Evolutionary conservation across 2,113 vertebrate genomes (phyloP).

Genomic region (Campylomormyrus tamandua): DNA sequence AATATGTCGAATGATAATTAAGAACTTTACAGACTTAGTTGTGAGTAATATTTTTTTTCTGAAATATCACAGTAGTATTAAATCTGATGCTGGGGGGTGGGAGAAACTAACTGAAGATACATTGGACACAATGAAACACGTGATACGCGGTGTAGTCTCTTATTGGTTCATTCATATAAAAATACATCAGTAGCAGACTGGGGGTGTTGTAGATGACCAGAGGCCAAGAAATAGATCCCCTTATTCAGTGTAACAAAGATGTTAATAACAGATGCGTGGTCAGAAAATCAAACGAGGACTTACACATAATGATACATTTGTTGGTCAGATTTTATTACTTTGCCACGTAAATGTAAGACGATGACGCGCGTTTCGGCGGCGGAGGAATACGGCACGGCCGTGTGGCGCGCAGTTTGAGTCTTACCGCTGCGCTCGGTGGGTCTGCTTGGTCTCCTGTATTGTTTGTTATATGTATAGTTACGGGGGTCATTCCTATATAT

Average conservation of each 20-base stretch:
- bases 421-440: background rate
- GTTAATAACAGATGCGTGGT: constrained; percentile 5
- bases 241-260: background rate
- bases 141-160: background rate
- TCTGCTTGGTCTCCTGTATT: background rate
- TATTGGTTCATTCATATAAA: constrained; percentile 62
- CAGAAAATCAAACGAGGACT: background rate
- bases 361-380: background rate
- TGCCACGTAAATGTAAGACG: background rate
- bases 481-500: background rate
- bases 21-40: background rate
- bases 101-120: background rate
- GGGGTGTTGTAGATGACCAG: background rate
- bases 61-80: background rate
- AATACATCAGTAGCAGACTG: constrained; percentile 27
- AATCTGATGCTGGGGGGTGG: background rate
- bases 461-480: background rate
- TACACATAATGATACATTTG: background rate
- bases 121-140: constrained; percentile 28
- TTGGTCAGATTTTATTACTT: background rate
- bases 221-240: constrained; percentile 34
- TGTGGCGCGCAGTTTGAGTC: constrained; percentile 37
- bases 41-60: background rate
- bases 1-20: background rate
- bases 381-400: background rate